Percentiles rank a stretch among this genome's conserved stretches.
These are phyloP conservation scores for Sitophilus oryzae DNA, from an alignment of 1,140 invertebrate species.

Conservation along the genomic window DNA sequence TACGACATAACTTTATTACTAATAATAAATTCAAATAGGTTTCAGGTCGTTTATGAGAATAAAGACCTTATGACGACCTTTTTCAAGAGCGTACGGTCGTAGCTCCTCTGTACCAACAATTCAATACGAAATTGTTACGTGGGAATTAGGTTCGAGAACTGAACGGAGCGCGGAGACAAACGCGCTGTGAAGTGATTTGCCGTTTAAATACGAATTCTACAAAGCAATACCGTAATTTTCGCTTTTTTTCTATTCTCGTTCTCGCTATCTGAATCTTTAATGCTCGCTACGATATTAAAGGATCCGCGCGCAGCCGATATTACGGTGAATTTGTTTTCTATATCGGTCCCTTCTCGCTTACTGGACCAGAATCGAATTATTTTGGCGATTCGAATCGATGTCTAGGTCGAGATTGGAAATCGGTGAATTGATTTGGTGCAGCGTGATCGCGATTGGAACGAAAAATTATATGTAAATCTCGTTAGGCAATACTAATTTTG, in stretches of 20 bases:
- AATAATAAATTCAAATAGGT: too few relatives aligned
- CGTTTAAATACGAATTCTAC: conserved; percentile 21
- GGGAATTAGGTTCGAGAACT: conserved; percentile 23
- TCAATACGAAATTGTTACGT: conserved; percentile 23
- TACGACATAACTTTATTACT: too few relatives aligned
- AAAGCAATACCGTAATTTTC: conserved; percentile 21
- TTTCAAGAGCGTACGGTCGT: conserved; percentile 8
- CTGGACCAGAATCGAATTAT: too few relatives aligned
- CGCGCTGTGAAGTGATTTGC: conserved; percentile 22
- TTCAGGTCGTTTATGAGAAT: too few relatives aligned
- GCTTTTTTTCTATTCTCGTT: conserved; percentile 8
- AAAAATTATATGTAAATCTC: too few relatives aligned
- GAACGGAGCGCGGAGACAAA: conserved; percentile 22
- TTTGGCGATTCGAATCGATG: too few relatives aligned
- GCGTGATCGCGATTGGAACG: too few relatives aligned
- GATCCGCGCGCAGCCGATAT: not conserved
- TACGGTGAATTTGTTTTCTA: not conserved
- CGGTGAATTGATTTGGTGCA: too few relatives aligned
- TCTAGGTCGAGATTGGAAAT: too few relatives aligned
- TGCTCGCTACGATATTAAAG: not conserved
- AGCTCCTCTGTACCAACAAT: conserved; percentile 11
- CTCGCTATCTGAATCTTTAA: not conserved
- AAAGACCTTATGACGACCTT: too few relatives aligned
- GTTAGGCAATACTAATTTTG: too few relatives aligned
- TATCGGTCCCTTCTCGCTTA: too few relatives aligned